These are phyloP conservation scores for Ciconia stormi DNA, from an alignment of 2,113 vertebrate genomes.

Conservation along the genomic window DNA sequence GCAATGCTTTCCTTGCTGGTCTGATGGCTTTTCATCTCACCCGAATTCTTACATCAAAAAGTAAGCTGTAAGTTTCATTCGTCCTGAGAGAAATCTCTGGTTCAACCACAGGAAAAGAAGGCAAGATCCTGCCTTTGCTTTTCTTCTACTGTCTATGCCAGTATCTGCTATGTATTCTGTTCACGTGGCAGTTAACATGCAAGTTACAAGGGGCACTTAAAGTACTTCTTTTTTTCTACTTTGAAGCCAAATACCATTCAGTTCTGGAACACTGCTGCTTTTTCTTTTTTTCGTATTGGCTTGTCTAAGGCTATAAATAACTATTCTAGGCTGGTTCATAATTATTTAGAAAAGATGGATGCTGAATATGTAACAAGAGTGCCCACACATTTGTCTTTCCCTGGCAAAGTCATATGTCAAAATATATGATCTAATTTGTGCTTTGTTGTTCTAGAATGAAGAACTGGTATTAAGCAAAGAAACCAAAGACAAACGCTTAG, in stretches of 20 bases:
- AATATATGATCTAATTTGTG: background rate
- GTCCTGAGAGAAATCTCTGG: background rate
- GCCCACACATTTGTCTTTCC: background rate
- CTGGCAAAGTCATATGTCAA: background rate
- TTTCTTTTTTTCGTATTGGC: background rate
- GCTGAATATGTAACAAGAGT: background rate
- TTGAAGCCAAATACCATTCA: background rate
- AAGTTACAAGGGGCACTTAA: background rate
- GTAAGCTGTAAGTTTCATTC: background rate
- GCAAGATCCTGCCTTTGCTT: background rate
- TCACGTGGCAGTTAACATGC: background rate
- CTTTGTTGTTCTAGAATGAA: slow-evolving; percentile 72
- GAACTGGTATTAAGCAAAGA: slow-evolving; percentile 78
- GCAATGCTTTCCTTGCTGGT: background rate
- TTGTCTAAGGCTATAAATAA: background rate
- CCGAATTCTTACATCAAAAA: background rate
- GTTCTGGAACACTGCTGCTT: background rate
- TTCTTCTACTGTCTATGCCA: background rate
- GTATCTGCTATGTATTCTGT: background rate
- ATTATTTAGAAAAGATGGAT: background rate
- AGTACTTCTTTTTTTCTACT: background rate
- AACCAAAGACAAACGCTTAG: slow-evolving; percentile 92
- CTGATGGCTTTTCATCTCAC: background rate
- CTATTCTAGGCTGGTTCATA: background rate
- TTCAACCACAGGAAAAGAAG: background rate